Conservation (phyloP, 2,888 invertebrate genomes). For the Platycnemis pennipes region DNA sequence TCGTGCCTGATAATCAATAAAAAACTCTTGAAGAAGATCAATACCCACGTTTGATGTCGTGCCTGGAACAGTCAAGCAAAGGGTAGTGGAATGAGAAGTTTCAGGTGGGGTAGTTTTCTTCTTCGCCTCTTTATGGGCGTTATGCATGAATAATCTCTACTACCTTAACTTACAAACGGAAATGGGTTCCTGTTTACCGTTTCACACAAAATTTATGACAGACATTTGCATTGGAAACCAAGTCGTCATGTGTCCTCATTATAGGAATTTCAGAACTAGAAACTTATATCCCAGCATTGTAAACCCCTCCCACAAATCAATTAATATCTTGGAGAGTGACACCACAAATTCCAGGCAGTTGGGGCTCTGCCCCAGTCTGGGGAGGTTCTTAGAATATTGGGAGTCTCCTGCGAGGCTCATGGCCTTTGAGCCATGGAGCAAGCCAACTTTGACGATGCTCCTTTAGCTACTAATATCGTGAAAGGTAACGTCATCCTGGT, state of each 20-base stretch:
- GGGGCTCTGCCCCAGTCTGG: conserved; percentile 51
- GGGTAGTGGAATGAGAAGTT: conserved; percentile 55
- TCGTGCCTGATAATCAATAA: conserved; percentile 41
- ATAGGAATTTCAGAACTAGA: background rate
- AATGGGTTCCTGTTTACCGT: background rate
- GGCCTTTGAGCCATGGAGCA: conserved; percentile 43
- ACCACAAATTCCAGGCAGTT: conserved; percentile 50
- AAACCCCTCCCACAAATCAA: conserved; percentile 59
- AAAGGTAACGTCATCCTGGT: conserved; percentile 44
- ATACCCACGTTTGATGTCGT: conserved; percentile 59
- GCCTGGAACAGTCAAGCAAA: conserved; percentile 57
- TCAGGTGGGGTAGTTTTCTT: conserved; percentile 63
- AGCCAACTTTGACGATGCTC: conserved; percentile 43
- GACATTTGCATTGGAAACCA: background rate
- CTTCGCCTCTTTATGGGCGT: conserved; percentile 60
- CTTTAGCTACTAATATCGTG: conserved; percentile 21
- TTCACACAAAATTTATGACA: conserved; percentile 28
- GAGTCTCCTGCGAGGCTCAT: background rate
- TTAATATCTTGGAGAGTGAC: conserved; percentile 65
- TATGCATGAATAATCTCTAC: conserved; percentile 60
- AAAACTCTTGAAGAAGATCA: conserved; percentile 62
- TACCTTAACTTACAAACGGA: background rate
- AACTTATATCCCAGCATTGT: background rate
- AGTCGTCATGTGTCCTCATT: conserved; percentile 6
- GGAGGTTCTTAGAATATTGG: conserved; percentile 50